Evolutionary conservation across 2,113 vertebrate species (phyloP), one percentile per base, ranked within the genome.

Genomic region (Reinhardtius hippoglossoides): DNA sequence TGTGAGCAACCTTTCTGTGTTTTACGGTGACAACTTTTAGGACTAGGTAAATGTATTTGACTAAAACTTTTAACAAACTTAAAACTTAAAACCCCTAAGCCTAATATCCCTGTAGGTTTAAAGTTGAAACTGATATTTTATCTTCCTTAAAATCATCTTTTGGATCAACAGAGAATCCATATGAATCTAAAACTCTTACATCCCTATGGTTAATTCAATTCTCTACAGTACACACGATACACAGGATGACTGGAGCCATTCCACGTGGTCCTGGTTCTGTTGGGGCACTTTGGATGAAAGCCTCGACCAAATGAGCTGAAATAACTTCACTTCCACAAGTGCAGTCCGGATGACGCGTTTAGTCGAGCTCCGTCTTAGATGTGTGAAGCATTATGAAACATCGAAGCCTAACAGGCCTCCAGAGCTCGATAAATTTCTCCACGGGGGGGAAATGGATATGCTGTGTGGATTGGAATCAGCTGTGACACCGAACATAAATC

Each of bases 401-500:
- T 52, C 77, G 37, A 48, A 60, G 42, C 31, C 70, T 55, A 80
- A 79, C 71, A 69, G 74, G 82, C 80, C 89, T 70, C 78, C 68
- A 54, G 83, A 88, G 88, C 67, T 86, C 82, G 54, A 74, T 81
- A 89, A 78, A 83, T 80, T 65, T 87, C 74, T 77, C 66, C 10
- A 54, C 4, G 9, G 63, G 76, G 76, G 59, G 58, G 61, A 76
- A 75, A 56, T 42, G 73, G 58, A 75, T 78, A 72, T 35, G 79
- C 66, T 55, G 61, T 55, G 42, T 74, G 79, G 72, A 90, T 83
- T 87, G 59, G 78, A 91, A 88, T 88, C 87, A 88, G 87, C 85
- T 85, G 82, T 68, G 84, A 81, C 78, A 76, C 80, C 58, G 46
- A 40, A 64, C 78, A 84, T 92, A 86, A 89, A 88, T 92, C 82